A percentile compares a stretch with the other conserved stretches of the same genome.
Evolutionary conservation across 30 jellyfish, hydroid and myxozoan genomes (phyloP).

Genomic region (Hydra vulgaris): DNA sequence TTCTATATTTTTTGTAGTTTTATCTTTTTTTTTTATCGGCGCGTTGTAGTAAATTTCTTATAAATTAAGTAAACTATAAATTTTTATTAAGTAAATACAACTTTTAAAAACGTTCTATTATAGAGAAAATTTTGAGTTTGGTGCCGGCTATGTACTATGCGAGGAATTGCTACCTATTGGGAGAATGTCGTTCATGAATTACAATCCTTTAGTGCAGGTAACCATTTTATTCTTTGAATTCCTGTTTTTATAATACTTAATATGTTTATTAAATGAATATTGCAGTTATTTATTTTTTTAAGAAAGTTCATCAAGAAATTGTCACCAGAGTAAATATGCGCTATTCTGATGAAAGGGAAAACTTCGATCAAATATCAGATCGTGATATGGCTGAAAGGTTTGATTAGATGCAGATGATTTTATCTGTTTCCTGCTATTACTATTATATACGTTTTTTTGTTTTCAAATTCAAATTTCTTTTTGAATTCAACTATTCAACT

Average conservation of each 20-base stretch:
- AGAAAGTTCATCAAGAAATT: slow-evolving; percentile 24
- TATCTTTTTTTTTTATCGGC: too few relatives aligned
- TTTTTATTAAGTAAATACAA: not conserved
- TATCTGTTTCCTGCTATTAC: not conserved
- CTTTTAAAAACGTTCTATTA: not conserved
- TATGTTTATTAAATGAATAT: not conserved
- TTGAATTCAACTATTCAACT: too few relatives aligned
- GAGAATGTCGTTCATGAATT: slow-evolving; percentile 75
- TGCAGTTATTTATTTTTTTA: too few relatives aligned
- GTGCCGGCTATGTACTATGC: slow-evolving; percentile 43
- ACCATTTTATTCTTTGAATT: not conserved
- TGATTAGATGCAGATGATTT: not conserved
- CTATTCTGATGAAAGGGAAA: slow-evolving; percentile 13
- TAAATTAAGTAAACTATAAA: not conserved
- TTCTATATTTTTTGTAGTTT: too few relatives aligned
- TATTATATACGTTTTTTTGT: too few relatives aligned
- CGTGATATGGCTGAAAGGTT: slow-evolving; percentile 35
- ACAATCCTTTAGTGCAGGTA: slow-evolving; percentile 75
- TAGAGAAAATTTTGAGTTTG: slow-evolving; percentile 18
- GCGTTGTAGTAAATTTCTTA: too few relatives aligned
- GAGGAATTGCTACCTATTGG: slow-evolving; percentile 75
- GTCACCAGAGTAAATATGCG: not conserved
- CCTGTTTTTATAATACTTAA: not conserved
- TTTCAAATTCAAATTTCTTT: not conserved
- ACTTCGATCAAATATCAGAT: slow-evolving; percentile 17